These are phyloP conservation scores for Eulacestoma nigropectus DNA, from an alignment of 2,113 vertebrate species.

Conservation along the genomic window DNA sequence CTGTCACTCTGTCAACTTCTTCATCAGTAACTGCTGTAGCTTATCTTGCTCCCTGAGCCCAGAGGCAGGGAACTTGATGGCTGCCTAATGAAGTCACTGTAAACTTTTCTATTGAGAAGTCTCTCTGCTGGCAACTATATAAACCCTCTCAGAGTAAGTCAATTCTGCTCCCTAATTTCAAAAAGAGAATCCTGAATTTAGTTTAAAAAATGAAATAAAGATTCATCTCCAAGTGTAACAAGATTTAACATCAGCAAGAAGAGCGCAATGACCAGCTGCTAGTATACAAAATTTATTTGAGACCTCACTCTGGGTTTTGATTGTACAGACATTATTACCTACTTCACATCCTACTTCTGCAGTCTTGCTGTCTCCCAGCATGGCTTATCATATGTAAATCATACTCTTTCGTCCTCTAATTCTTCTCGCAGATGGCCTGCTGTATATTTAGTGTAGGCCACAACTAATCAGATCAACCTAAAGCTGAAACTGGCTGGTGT, in stretches of 20 bases:
- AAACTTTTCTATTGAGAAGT: constrained; percentile 37
- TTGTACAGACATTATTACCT: background rate
- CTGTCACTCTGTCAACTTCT: background rate
- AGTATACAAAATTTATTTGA: constrained; percentile 36
- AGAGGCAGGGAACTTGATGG: constrained; percentile 5
- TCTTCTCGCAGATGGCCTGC: background rate
- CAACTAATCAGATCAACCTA: constrained; percentile 12
- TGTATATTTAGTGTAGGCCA: background rate
- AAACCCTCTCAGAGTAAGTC: constrained; percentile 34
- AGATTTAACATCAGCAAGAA: constrained; percentile 36
- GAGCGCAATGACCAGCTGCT: constrained; percentile 38
- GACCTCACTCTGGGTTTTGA: constrained; percentile 10
- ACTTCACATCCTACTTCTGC: background rate
- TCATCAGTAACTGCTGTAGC: background rate
- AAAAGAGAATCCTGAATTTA: constrained; percentile 36
- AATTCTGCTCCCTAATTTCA: constrained; percentile 29
- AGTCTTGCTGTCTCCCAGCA: background rate
- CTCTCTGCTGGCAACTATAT: constrained; percentile 12
- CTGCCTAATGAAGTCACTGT: constrained; percentile 33
- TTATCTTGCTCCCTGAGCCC: background rate
- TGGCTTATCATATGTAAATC: background rate
- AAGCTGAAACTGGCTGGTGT: background rate
- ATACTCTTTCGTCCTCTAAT: background rate
- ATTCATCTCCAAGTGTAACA: constrained; percentile 39
- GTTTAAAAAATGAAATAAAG: constrained; percentile 56